Conservation (phyloP, 2,888 invertebrate genomes). For the Rhagonycha fulva region DNA sequence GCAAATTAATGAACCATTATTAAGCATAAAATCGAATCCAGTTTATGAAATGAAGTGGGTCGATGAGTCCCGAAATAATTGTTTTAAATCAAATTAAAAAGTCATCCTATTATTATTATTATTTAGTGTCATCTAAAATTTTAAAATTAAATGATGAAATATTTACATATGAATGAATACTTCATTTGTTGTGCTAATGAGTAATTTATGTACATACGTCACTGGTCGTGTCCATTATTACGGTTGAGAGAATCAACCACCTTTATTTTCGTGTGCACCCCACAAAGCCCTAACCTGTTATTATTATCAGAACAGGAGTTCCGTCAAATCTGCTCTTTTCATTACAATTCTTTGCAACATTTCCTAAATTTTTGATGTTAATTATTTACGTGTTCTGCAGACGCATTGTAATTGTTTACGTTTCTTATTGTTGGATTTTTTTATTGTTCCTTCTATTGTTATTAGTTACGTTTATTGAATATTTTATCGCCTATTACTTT, state of each 20-base stretch:
- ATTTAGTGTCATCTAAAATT: background rate
- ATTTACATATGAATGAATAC: background rate
- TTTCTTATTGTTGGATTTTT: background rate
- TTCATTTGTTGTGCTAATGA: background rate
- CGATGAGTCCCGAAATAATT: background rate
- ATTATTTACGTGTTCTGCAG: conserved; percentile 12
- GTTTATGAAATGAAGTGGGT: background rate
- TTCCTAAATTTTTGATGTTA: conserved; percentile 10
- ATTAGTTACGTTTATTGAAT: background rate
- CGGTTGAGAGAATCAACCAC: conserved; percentile 15
- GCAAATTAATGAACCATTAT: background rate
- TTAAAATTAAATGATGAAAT: background rate
- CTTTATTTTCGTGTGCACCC: conserved; percentile 2
- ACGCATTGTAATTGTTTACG: background rate
- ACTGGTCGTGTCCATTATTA: conserved; percentile 16
- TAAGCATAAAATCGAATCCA: background rate
- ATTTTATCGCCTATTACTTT: background rate
- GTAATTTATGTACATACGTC: background rate
- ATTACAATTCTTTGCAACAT: conserved; percentile 11
- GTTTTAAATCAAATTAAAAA: background rate
- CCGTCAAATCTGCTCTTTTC: conserved; percentile 12
- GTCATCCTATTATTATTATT: background rate
- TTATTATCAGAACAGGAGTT: conserved; percentile 12
- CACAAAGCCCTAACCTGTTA: conserved; percentile 14
- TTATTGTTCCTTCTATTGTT: background rate